Conservation (phyloP, 2,113 vertebrate species). For the Amazona guildingii region DNA sequence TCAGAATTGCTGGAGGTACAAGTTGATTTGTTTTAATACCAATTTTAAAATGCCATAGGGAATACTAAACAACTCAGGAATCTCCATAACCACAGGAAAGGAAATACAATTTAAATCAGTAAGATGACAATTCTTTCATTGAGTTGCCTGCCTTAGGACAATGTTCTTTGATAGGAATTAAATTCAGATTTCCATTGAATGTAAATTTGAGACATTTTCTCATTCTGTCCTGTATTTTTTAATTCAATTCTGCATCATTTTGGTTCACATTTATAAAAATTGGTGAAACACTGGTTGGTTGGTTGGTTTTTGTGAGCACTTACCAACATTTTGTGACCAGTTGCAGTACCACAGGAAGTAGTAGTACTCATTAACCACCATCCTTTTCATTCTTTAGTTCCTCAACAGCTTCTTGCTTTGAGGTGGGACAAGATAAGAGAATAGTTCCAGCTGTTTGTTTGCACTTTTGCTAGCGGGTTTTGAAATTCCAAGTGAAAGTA, state of each 20-base stretch:
- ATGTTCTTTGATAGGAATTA: background rate
- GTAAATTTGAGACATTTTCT: background rate
- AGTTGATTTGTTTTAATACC: conserved; percentile 50
- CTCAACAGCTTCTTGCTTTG: background rate
- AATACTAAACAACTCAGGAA: background rate
- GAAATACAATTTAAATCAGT: background rate
- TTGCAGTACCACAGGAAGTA: background rate
- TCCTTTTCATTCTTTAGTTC: background rate
- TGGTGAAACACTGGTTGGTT: background rate
- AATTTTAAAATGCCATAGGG: background rate
- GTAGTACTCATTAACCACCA: background rate
- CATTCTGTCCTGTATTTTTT: background rate
- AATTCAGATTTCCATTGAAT: background rate
- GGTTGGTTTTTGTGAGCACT: background rate
- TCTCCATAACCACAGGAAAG: background rate
- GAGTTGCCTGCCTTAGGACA: background rate
- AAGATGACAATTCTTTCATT: background rate
- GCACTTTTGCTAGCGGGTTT: background rate
- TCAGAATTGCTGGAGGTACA: conserved; percentile 95
- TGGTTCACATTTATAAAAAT: background rate
- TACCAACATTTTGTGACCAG: background rate
- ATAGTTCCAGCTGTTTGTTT: background rate
- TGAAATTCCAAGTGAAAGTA: background rate
- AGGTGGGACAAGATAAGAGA: background rate
- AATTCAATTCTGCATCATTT: background rate